Base-by-base conservation (phyloP, 35 echinoderm and acorn worm genomes). In the Strongylocentrotus purpuratus region DNA sequence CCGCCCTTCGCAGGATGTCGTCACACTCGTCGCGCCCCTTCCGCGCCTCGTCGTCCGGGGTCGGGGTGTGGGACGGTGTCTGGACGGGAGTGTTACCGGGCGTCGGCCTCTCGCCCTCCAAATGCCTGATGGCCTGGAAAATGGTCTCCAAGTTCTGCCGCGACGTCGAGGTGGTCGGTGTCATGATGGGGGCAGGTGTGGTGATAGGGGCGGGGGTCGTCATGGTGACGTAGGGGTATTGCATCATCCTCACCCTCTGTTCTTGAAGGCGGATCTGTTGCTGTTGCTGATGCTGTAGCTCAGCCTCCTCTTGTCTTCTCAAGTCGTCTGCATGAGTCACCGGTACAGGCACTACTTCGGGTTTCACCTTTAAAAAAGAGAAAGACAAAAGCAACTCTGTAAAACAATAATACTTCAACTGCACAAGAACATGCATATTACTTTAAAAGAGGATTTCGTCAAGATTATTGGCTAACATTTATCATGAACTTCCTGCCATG, bases 141-240 rank as follows among this genome's bases (percentile, higher is more conserved):
- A 99, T 99, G 46, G 98, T 97, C 33, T 99, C 97, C 89, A 99
- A 95, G 88, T 99, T 99, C 91, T 97, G 97, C 78, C 97, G 61
- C 31, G 97, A 96, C 9, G 97, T 97, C 33, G 97, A 97, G 31
- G 96, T 98, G 9, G 97, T 92, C 35, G 94, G 71, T 65, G 93
- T 96, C 22, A 91, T 91, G 90, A 95, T 96, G 85, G 94, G 94
- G 91, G 95, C 61, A 12, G 33, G 97, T 46, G 90, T 97, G 33
- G 58, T 85, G 55, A 31, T 60, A 33, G 41, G 92, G 45, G 88
- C 55, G 28, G 61, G 96, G 18, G 93, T 88, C 28, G 91, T 93
- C 91, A 93, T 93, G 91, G 91, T 46, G 48, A 93, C 91, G 9
- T 33, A 46, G 28, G 93, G 96, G 88, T 96, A 96, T 86, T 91